A percentile compares a stretch with the other conserved stretches of the same genome.
Conservation (phyloP, 2,797 vertebrate genomes). For the Gallinago solitaria region DNA sequence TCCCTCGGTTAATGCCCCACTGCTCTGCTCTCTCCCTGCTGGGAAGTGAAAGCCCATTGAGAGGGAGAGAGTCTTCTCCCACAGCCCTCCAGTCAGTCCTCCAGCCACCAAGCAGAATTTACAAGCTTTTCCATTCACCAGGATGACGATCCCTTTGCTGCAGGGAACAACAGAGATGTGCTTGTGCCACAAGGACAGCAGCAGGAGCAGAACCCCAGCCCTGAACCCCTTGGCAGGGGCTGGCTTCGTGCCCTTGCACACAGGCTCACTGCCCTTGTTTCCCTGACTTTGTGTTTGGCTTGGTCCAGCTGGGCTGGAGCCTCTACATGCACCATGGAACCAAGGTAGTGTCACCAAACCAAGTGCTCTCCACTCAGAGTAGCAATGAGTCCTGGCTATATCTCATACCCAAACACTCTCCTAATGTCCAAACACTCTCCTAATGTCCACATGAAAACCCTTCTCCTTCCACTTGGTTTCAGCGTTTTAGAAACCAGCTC, state of each 20-base stretch:
- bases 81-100: not conserved
- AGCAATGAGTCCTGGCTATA: not conserved
- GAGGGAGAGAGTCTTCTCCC: not conserved
- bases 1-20: not conserved
- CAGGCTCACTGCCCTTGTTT: not conserved
- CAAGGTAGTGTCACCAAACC: not conserved
- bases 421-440: not conserved
- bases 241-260: not conserved
- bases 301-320: not conserved
- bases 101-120: not conserved
- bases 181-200: not conserved
- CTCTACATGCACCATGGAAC: not conserved
- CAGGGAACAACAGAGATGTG: not conserved
- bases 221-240: not conserved
- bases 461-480: not conserved
- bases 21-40: not conserved
- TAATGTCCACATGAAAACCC: not conserved
- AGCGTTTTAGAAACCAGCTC: not conserved
- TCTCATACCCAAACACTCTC: not conserved
- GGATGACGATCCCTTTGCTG: rapidly evolving
- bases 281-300: not conserved
- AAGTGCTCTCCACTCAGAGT: not conserved
- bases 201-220: not conserved
- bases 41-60: not conserved
- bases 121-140: not conserved